Conservation (phyloP, 1,140 invertebrate species). For the Zaprionus ghesquierei region DNA sequence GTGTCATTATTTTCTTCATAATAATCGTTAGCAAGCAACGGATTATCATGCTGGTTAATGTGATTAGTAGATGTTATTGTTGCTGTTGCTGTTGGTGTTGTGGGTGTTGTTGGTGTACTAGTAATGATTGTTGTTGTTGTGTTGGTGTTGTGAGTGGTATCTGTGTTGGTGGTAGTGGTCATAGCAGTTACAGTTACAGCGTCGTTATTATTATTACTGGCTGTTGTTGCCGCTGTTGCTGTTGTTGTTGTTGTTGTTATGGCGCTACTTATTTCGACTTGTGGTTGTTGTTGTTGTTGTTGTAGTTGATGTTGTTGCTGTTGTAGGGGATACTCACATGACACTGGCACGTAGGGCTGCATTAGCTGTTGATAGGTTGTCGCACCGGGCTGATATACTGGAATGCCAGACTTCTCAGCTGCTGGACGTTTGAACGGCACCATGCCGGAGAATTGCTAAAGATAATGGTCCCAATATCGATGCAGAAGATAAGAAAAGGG, state of each 20-base stretch:
- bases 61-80: conserved; percentile 46
- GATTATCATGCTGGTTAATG: conserved; percentile 34
- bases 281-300: conserved; percentile 65
- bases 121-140: conserved; percentile 36
- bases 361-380: conserved; percentile 97
- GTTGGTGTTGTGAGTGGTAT: conserved; percentile 21
- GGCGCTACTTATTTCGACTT: conserved; percentile 55
- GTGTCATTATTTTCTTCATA: conserved; percentile 31
- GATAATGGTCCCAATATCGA: conserved; percentile 38
- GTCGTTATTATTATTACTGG: conserved; percentile 66
- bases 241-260: conserved; percentile 74
- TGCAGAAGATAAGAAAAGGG: conserved; percentile 35
- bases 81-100: conserved; percentile 21
- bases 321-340: conserved; percentile 91
- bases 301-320: conserved; percentile 68
- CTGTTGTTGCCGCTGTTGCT: conserved; percentile 67
- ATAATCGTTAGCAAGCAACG: conserved; percentile 34
- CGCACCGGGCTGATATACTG: conserved; percentile 95
- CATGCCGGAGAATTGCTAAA: conserved; percentile 95
- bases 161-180: conserved; percentile 62
- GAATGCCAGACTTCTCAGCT: conserved; percentile 96
- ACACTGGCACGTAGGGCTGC: conserved; percentile 96
- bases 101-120: conserved; percentile 48
- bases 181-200: conserved; percentile 61
- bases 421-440: conserved; percentile 96